Evolutionary conservation across 1,140 invertebrate species (phyloP).

Genomic region (Ptiloglossa arizonensis): DNA sequence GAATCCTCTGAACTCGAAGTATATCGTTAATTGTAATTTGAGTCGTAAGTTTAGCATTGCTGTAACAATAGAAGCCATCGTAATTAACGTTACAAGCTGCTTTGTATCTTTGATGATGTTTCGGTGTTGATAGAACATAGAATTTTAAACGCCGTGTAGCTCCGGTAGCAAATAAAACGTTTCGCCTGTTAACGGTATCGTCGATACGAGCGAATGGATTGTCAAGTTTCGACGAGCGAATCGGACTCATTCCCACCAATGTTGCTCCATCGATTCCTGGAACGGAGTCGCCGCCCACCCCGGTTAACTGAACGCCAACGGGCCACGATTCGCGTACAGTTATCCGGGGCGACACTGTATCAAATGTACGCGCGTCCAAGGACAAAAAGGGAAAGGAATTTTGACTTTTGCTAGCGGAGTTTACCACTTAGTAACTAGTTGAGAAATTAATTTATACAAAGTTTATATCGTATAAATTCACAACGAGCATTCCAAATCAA

Average conservation of each 20-base stretch:
- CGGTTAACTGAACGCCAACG: no score
- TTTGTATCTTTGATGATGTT: not conserved
- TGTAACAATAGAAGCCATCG: not conserved
- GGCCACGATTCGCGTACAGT: no score
- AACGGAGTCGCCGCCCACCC: no score
- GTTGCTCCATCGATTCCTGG: no score
- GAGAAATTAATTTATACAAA: constrained; percentile 26
- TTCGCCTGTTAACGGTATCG: no score
- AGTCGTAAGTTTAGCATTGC: not conserved
- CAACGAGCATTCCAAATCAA: constrained; percentile 35
- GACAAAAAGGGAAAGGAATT: constrained; percentile 1
- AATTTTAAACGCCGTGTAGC: not conserved
- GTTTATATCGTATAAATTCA: not conserved
- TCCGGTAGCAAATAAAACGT: not conserved
- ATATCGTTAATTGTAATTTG: constrained; percentile 1
- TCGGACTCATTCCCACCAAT: no score
- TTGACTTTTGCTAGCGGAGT: constrained; percentile 7
- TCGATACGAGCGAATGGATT: no score
- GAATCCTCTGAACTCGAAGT: constrained; percentile 15
- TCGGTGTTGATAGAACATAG: not conserved
- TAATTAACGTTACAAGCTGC: not conserved
- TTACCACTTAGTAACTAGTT: constrained; percentile 3
- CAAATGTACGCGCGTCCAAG: not conserved
- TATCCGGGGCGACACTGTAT: not conserved
- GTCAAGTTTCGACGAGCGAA: no score